These are phyloP conservation scores for Myocastor coypus DNA, from an alignment of 2,113 vertebrate genomes.

Conservation along the genomic window DNA sequence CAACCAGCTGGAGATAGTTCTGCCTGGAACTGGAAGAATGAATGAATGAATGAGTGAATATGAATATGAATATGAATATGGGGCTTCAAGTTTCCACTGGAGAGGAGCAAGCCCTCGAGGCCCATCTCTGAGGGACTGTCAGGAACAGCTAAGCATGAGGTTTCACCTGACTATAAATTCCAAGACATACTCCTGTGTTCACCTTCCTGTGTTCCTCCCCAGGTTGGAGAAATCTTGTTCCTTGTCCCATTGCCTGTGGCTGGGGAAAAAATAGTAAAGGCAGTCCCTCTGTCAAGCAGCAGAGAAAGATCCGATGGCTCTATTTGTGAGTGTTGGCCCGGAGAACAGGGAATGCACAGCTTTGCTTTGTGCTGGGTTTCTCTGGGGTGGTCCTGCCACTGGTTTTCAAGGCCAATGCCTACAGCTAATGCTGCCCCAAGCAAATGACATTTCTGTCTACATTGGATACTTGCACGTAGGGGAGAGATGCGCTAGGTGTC, in stretches of 20 bases:
- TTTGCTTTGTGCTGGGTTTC: not conserved
- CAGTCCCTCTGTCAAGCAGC: not conserved
- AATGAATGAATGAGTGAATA: not conserved
- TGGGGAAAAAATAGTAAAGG: not conserved
- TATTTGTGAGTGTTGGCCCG: not conserved
- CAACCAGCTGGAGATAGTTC: not conserved
- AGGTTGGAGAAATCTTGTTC: not conserved
- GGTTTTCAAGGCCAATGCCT: not conserved
- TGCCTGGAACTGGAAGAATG: not conserved
- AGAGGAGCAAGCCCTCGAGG: not conserved
- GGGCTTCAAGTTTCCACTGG: not conserved
- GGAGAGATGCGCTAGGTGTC: not conserved
- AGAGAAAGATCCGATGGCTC: not conserved
- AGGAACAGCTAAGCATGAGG: not conserved
- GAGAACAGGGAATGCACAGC: not conserved
- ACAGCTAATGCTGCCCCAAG: not conserved
- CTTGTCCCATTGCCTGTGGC: not conserved
- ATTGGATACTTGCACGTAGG: not conserved
- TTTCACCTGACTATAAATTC: not conserved
- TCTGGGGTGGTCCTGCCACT: not conserved
- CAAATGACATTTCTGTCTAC: not conserved
- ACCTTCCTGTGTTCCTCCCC: not conserved
- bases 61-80: not conserved
- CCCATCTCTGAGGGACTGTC: not conserved
- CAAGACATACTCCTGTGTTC: not conserved